Evolutionary conservation across 2,888 invertebrate species (phyloP), one percentile per base, ranked within the genome.

Genomic region (Teleogryllus oceanicus): DNA sequence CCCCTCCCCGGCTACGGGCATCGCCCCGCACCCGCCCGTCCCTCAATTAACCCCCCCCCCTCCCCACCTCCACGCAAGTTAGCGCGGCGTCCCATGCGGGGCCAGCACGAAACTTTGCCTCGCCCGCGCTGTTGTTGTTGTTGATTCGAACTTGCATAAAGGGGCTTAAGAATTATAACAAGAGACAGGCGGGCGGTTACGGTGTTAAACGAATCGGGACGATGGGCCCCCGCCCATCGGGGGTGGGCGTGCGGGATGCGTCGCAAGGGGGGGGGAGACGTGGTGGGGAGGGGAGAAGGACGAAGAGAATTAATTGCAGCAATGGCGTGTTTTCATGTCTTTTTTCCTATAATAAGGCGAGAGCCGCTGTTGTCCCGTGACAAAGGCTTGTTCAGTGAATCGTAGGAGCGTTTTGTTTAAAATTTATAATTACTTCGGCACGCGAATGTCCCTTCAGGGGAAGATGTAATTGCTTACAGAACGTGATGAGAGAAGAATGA

Each of bases 121-220:
- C 62, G 62, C 16, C 37, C 37, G 37, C 37, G 37, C 37, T 37
- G 37, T 37, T 37, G 37, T 37, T 37, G 37, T 37, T 37, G 37
- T 37, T 37, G 37, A 37, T 37, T 13, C 16, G 62, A 62, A 62
- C 62, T 62, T 62, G 62, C 62, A 62, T 62, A 62, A 62, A 62
- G 62, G 62, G 62, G 62, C n/a, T 62, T 62, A 62, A 62, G 62
- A 62, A 62, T 62, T 62, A 16, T 62, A 62, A 62, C 62, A 13
- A 62, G n/a, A 62, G 62, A 62, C 62, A 62, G 62, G 62, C 62
- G 62, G n/a, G 62, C n/a, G 62, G 62, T 62, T 62, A 62, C 62
- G 62, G 62, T n/a, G 62, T 62, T 62, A 62, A 62, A 62, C 62
- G 62, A 62, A 62, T 62, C 4, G 8, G 4, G 62, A 8, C 16